Percentiles rank a stretch among this genome's conserved stretches.
Conservation (phyloP, 2,888 invertebrate species). For the Drosophila kambysellisi region DNA sequence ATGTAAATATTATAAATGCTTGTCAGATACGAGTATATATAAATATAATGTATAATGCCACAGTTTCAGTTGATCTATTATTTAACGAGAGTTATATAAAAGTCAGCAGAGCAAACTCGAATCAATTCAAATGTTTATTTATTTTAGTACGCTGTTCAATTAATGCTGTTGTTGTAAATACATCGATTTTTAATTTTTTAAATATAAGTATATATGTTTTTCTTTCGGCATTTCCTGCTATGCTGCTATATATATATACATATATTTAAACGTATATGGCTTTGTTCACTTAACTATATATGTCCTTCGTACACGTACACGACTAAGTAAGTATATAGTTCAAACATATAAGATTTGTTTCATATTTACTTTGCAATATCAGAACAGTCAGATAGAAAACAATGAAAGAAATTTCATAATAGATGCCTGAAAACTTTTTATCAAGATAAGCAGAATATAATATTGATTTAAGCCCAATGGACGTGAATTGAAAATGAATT, state of each 20-base stretch:
- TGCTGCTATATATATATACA: conserved; percentile 47
- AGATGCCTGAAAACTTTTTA: neutral
- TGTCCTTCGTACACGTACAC: conserved; percentile 24
- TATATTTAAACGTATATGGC: conserved; percentile 41
- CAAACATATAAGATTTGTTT: conserved; percentile 20
- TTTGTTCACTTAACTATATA: conserved; percentile 36
- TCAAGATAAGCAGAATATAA: neutral
- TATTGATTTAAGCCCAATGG: neutral
- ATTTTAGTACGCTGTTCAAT: conserved; percentile 17
- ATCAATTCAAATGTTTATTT: conserved; percentile 19
- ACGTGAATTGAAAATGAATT: neutral
- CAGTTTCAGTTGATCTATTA: conserved; percentile 21
- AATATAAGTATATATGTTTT: conserved; percentile 1
- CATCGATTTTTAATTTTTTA: conserved; percentile 22
- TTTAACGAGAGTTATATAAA: conserved; percentile 34
- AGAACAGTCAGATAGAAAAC: conserved; percentile 6
- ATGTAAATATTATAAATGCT: conserved; percentile 61
- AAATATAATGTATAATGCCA: conserved; percentile 38
- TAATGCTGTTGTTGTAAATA: conserved; percentile 34
- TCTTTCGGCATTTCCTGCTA: conserved; percentile 25
- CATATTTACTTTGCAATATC: conserved; percentile 15
- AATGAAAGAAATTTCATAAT: neutral
- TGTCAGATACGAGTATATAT: conserved; percentile 45
- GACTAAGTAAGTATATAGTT: conserved; percentile 18
- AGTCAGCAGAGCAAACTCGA: conserved; percentile 33